These are phyloP conservation scores for Pterocles burchelli DNA, from an alignment of 2,113 vertebrate genomes.

Conservation along the genomic window DNA sequence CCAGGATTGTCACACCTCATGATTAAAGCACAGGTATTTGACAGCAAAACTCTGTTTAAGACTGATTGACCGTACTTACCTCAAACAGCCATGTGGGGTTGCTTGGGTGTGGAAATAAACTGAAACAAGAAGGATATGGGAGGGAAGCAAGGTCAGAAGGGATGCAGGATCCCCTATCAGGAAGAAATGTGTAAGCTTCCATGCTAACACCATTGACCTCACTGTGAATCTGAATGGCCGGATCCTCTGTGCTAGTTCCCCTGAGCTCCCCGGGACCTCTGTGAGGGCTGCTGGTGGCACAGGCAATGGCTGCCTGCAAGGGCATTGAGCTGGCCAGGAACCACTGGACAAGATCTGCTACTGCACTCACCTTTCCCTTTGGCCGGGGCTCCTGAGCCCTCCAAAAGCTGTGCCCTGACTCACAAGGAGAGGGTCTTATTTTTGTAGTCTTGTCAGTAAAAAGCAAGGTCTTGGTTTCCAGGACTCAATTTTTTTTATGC, in stretches of 20 bases:
- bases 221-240: background rate
- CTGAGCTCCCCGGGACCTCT: background rate
- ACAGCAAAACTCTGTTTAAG: background rate
- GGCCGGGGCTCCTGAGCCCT: background rate
- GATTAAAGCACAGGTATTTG: background rate
- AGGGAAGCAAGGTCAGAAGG: background rate
- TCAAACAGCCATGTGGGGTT: background rate
- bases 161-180: background rate
- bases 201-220: background rate
- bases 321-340: background rate
- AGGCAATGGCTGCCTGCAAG: background rate
- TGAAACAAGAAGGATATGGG: background rate
- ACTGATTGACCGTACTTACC: background rate
- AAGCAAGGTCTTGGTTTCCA: background rate
- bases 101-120: background rate
- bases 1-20: background rate
- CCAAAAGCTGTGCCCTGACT: background rate
- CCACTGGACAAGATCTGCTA: accelerated
- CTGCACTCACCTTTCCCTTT: background rate
- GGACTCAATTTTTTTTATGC: background rate
- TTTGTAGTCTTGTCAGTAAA: background rate
- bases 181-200: background rate
- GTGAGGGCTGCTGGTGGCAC: background rate
- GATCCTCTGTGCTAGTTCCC: background rate
- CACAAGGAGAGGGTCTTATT: background rate